phyloP scores from a whole-genome alignment of 1,140 invertebrate species.

The Branchinecta lindahli region DNA sequence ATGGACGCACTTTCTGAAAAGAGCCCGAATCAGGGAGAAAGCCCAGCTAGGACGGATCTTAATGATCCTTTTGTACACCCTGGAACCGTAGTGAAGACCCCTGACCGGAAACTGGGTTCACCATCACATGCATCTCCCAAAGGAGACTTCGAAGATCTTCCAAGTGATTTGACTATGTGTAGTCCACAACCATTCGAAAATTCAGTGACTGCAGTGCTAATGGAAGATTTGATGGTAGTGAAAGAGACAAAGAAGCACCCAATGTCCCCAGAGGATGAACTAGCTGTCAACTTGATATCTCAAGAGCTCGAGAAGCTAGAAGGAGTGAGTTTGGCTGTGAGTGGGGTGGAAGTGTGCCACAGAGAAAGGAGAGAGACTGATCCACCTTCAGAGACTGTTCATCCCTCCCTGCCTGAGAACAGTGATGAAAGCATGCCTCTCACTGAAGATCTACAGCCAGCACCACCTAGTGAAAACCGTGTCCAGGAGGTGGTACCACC shows the following conservation, averaged over 20 bases:
- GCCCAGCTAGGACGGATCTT: slow-evolving; percentile 33
- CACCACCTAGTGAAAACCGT: too few species aligned
- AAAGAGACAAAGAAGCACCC: background rate
- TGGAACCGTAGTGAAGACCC: background rate
- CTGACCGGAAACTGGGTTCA: background rate
- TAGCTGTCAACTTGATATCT: background rate
- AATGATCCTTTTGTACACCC: slow-evolving; percentile 19
- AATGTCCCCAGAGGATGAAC: background rate
- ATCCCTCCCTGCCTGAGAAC: too few species aligned
- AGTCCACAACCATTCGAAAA: background rate
- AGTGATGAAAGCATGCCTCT: too few species aligned
- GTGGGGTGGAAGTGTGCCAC: too few species aligned
- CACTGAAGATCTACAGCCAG: too few species aligned
- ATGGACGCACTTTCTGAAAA: slow-evolving; percentile 85
- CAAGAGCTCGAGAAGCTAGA: background rate
- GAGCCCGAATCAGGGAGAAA: slow-evolving; percentile 64
- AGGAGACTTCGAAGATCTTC: background rate
- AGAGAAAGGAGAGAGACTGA: too few species aligned
- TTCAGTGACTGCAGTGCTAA: background rate
- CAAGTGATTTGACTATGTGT: slow-evolving; percentile 9
- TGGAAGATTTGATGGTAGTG: background rate
- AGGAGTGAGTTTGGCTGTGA: too few species aligned
- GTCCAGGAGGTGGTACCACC: too few species aligned
- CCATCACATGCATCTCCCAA: background rate
- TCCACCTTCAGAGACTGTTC: too few species aligned